phyloP scores from a whole-genome alignment of 1,140 invertebrate species.

The Apocrypta bakeri region DNA sequence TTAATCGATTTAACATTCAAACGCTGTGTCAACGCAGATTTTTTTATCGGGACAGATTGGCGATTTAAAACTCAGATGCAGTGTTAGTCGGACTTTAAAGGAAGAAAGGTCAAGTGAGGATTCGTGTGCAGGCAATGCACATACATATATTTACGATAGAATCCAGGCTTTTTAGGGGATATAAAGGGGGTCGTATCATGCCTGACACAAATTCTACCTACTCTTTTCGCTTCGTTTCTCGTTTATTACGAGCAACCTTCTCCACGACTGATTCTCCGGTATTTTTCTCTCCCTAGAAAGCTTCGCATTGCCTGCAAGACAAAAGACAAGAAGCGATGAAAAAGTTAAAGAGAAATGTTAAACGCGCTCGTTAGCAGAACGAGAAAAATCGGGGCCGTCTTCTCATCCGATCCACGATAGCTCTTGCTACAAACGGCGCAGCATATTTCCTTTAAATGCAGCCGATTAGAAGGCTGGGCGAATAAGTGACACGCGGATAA shows the following conservation, averaged over 20 bases:
- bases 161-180: not conserved
- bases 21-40: too few relatives aligned
- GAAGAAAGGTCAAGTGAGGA: too few relatives aligned
- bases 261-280: constrained; percentile 4
- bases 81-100: too few relatives aligned
- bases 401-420: not conserved
- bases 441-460: not conserved
- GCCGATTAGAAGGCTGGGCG: too few relatives aligned
- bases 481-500: not conserved
- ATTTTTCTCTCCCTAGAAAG: not conserved
- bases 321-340: not conserved
- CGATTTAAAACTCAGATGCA: too few relatives aligned
- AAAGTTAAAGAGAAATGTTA: constrained; percentile 16
- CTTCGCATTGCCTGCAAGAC: constrained; percentile 22
- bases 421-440: not conserved
- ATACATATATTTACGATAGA: too few relatives aligned
- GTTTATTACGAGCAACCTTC: constrained; percentile 1
- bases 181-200: constrained; percentile 13
- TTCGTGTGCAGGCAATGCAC: too few relatives aligned
- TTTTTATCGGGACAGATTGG: too few relatives aligned
- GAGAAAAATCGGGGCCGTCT: not conserved
- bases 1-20: too few relatives aligned
- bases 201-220: constrained; percentile 34
- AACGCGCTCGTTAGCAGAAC: not conserved
- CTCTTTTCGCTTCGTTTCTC: not conserved